Percentiles rank a stretch among this genome's conserved stretches.
phyloP scores from a whole-genome alignment of 1,140 invertebrate genomes.

The Eupristina koningsbergeri region DNA sequence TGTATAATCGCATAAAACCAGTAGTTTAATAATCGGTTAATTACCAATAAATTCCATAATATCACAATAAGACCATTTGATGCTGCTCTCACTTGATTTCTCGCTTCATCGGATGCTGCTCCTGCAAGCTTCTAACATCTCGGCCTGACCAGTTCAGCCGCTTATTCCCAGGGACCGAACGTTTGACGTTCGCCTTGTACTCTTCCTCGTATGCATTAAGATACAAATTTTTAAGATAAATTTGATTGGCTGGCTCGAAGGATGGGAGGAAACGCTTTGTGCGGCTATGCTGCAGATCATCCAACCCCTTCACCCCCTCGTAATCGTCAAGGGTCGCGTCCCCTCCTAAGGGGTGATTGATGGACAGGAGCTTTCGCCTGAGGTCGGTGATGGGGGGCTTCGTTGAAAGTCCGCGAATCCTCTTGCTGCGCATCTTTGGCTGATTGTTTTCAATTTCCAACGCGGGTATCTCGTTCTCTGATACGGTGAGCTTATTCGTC shows the following conservation, averaged over 20 bases:
- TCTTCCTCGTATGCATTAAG: conserved; percentile 68
- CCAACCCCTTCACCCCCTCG: conserved; percentile 57
- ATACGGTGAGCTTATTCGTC: conserved; percentile 48
- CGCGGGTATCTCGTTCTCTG: conserved; percentile 66
- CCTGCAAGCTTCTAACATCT: conserved; percentile 54
- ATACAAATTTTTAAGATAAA: conserved; percentile 70
- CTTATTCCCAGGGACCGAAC: conserved; percentile 64
- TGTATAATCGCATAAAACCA: conserved; percentile 71
- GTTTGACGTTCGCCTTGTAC: conserved; percentile 70
- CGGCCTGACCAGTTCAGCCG: conserved; percentile 38
- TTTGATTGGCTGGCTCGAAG: conserved; percentile 70
- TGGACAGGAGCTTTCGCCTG: conserved; percentile 63
- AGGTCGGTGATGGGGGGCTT: conserved; percentile 54
- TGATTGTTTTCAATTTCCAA: conserved; percentile 59
- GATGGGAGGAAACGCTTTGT: conserved; percentile 64
- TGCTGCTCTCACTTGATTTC: conserved; percentile 61
- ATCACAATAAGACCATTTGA: conserved; percentile 71
- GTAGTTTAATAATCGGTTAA: conserved; percentile 67
- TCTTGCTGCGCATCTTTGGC: conserved; percentile 68
- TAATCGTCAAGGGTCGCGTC: conserved; percentile 35
- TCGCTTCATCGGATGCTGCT: conserved; percentile 56
- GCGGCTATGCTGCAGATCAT: conserved; percentile 62
- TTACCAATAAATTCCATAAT: conserved; percentile 72
- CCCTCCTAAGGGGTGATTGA: conserved; percentile 53
- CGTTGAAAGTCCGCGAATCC: conserved; percentile 65